Percentiles rank a stretch among this genome's conserved stretches.
Evolutionary conservation across 1,140 invertebrate species (phyloP).

Genomic region (Caenorhabditis remanei): DNA sequence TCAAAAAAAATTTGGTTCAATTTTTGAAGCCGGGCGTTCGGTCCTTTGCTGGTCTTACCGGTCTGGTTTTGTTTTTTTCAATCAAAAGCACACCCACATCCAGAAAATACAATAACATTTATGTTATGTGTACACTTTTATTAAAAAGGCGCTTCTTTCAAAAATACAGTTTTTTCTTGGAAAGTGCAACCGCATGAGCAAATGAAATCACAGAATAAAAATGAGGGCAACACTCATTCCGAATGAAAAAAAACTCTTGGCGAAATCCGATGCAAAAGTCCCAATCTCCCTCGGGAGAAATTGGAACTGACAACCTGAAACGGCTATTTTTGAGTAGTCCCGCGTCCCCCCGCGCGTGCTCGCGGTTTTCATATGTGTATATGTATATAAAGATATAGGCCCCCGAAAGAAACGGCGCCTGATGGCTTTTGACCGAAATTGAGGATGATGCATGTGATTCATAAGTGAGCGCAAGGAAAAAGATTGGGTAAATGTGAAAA

Average conservation of each 20-base stretch:
- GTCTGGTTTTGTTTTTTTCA: too few relatives aligned
- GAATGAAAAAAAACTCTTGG: constrained; percentile 11
- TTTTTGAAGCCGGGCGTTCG: too few relatives aligned
- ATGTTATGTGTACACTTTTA: too few relatives aligned
- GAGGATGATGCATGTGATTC: constrained; percentile 52
- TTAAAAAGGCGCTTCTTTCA: too few relatives aligned
- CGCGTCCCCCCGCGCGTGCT: neutral
- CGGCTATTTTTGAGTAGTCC: constrained; percentile 51
- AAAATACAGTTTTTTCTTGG: too few relatives aligned
- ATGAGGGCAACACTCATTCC: neutral
- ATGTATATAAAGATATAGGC: neutral
- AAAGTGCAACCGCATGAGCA: neutral
- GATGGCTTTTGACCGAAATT: constrained; percentile 51
- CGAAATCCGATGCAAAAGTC: constrained; percentile 33
- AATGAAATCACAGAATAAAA: constrained; percentile 4
- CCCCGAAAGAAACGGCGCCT: neutral
- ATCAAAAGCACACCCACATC: too few relatives aligned
- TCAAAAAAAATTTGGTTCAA: too few relatives aligned
- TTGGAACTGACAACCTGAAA: constrained; percentile 55
- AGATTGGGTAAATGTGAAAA: constrained; percentile 34
- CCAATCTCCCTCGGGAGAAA: constrained; percentile 53
- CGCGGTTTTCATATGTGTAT: neutral
- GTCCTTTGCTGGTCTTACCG: too few relatives aligned
- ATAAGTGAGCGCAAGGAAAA: constrained; percentile 23
- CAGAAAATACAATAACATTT: too few relatives aligned